Conservation (phyloP, 1,140 invertebrate species). For the Ips nitidus region DNA sequence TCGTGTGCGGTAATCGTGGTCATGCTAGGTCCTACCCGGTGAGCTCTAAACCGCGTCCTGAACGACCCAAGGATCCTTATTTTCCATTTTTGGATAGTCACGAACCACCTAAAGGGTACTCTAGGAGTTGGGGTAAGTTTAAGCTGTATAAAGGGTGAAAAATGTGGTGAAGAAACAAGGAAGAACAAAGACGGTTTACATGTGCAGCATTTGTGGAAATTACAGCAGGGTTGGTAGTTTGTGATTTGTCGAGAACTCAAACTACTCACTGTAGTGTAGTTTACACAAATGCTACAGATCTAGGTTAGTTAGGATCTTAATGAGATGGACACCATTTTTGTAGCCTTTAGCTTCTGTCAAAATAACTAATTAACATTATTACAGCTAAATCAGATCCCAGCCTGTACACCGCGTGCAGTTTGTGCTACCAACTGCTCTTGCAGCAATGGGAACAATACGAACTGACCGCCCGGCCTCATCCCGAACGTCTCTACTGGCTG, state of each 20-base stretch:
- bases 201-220: too few relatives aligned
- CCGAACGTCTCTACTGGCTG: slow-evolving; percentile 88
- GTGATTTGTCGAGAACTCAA: too few relatives aligned
- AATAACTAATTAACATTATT: neutral
- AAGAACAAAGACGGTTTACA: too few relatives aligned
- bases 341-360: too few relatives aligned
- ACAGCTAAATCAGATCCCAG: slow-evolving; percentile 55
- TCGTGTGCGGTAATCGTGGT: slow-evolving; percentile 79
- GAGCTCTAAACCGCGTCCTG: slow-evolving; percentile 64
- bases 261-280: too few relatives aligned
- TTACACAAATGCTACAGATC: too few relatives aligned
- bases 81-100: slow-evolving; percentile 91
- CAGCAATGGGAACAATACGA: slow-evolving; percentile 92
- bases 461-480: slow-evolving; percentile 77
- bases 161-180: too few relatives aligned
- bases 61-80: slow-evolving; percentile 69
- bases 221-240: too few relatives aligned
- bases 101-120: slow-evolving; percentile 74
- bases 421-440: slow-evolving; percentile 81
- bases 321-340: too few relatives aligned
- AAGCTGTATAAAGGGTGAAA: too few relatives aligned
- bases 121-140: slow-evolving; percentile 38
- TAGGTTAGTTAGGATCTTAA: too few relatives aligned
- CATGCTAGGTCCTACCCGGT: slow-evolving; percentile 71
- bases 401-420: slow-evolving; percentile 68